phyloP scores from a whole-genome alignment of 2,797 vertebrate species.

The Arnoldichthys spilopterus region DNA sequence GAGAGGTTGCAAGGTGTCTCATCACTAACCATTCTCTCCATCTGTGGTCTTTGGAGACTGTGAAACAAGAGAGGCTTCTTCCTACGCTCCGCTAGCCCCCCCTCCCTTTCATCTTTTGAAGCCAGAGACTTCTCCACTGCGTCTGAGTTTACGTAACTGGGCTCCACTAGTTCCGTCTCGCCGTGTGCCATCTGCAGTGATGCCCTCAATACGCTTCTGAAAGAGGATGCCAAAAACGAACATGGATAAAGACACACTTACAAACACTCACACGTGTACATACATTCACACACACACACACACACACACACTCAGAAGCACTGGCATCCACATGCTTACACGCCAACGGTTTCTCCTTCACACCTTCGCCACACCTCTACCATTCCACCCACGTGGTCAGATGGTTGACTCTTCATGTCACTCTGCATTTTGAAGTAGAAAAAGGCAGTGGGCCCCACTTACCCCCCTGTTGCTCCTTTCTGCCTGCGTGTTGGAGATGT shows the following conservation, averaged over 20 bases:
- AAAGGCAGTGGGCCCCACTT: constrained; percentile 16
- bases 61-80: constrained; percentile 17
- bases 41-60: background rate
- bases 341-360: background rate
- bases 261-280: constrained; percentile 5
- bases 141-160: constrained; percentile 51
- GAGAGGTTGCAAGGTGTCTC: background rate
- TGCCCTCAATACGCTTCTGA: constrained; percentile 16
- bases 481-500: constrained; percentile 23
- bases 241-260: constrained; percentile 5
- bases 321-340: background rate
- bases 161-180: constrained; percentile 30
- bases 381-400: constrained; percentile 20
- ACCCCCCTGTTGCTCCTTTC: constrained; percentile 5
- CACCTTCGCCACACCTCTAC: background rate
- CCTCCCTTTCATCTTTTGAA: constrained; percentile 31
- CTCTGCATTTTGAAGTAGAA: background rate
- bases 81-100: background rate
- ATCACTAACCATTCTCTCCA: background rate
- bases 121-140: constrained; percentile 28
- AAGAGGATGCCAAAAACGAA: constrained; percentile 12
- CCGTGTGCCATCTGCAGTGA: constrained; percentile 44
- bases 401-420: constrained; percentile 20
- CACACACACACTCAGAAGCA: background rate
- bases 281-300: background rate